Conservation (phyloP, 2,797 vertebrate species). For the Etheostoma nigrum region DNA sequence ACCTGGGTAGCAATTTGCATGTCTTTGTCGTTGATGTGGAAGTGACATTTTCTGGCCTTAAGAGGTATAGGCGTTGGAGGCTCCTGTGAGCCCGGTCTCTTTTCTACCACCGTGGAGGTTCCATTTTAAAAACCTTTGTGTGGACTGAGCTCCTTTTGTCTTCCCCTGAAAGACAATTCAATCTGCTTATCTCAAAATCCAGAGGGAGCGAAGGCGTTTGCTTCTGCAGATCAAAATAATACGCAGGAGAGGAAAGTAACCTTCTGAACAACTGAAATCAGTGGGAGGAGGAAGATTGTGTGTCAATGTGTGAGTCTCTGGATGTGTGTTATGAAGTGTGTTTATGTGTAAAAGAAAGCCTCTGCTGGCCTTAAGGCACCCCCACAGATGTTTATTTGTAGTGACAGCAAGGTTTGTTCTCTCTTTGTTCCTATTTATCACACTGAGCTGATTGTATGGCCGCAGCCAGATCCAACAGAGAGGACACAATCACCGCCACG, state of each 20-base stretch:
- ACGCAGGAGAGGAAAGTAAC: slow-evolving; percentile 73
- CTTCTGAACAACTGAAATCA: slow-evolving; percentile 73
- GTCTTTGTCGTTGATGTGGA: slow-evolving; percentile 64
- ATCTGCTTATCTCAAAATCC: slow-evolving; percentile 83
- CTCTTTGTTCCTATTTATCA: slow-evolving; percentile 77
- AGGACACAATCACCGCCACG: slow-evolving; percentile 61
- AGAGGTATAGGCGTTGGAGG: slow-evolving; percentile 56
- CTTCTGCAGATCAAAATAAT: slow-evolving; percentile 79
- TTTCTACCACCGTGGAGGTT: slow-evolving; percentile 48
- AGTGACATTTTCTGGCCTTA: slow-evolving; percentile 79
- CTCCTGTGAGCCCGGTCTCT: slow-evolving; percentile 46
- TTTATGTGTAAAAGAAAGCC: slow-evolving; percentile 66
- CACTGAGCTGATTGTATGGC: slow-evolving; percentile 75
- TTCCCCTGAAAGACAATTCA: slow-evolving; percentile 77
- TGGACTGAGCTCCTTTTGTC: slow-evolving; percentile 75
- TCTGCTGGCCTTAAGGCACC: slow-evolving; percentile 67
- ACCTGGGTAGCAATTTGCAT: slow-evolving; percentile 67
- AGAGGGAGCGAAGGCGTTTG: slow-evolving; percentile 79
- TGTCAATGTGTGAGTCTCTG: slow-evolving; percentile 47
- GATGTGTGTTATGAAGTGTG: slow-evolving; percentile 49
- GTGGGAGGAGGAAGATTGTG: slow-evolving; percentile 66
- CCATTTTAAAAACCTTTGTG: slow-evolving; percentile 79
- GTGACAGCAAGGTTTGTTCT: slow-evolving; percentile 78
- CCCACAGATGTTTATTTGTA: slow-evolving; percentile 79
- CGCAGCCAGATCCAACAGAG: slow-evolving; percentile 59